Evolutionary conservation across 2,888 invertebrate genomes (phyloP).

Genomic region (Hylaea fasciaria): DNA sequence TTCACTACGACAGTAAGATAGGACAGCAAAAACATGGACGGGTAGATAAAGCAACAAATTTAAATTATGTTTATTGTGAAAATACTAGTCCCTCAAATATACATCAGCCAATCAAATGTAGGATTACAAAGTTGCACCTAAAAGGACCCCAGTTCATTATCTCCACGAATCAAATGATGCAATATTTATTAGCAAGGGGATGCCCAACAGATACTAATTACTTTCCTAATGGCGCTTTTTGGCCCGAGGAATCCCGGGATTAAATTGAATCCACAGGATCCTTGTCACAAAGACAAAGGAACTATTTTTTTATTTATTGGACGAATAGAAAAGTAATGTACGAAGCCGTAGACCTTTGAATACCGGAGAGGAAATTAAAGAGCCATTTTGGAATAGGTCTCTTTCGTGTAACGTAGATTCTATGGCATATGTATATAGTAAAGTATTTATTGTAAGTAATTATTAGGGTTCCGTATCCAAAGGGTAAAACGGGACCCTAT

Average conservation of each 20-base stretch:
- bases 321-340: slow-evolving; percentile 28
- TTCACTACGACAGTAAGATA: no score
- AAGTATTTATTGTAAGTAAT: no score
- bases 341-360: slow-evolving; percentile 20
- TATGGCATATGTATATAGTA: no score
- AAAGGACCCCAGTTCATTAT: slow-evolving; percentile 43
- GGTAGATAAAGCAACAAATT: no score
- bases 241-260: slow-evolving; percentile 32
- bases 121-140: neutral
- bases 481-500: no score
- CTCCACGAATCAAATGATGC: slow-evolving; percentile 52
- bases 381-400: slow-evolving; percentile 7
- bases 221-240: slow-evolving; percentile 56
- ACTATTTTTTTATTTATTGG: slow-evolving; percentile 32
- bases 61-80: no score
- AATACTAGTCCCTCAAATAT: no score
- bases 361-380: slow-evolving; percentile 25
- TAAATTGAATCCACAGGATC: slow-evolving; percentile 35
- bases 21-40: no score
- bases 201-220: slow-evolving; percentile 60
- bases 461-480: no score
- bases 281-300: slow-evolving; percentile 33
- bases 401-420: neutral
- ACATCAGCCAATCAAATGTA: no score
- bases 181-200: slow-evolving; percentile 63